Conservation (phyloP, 2,113 vertebrate species). For the Conger conger region DNA sequence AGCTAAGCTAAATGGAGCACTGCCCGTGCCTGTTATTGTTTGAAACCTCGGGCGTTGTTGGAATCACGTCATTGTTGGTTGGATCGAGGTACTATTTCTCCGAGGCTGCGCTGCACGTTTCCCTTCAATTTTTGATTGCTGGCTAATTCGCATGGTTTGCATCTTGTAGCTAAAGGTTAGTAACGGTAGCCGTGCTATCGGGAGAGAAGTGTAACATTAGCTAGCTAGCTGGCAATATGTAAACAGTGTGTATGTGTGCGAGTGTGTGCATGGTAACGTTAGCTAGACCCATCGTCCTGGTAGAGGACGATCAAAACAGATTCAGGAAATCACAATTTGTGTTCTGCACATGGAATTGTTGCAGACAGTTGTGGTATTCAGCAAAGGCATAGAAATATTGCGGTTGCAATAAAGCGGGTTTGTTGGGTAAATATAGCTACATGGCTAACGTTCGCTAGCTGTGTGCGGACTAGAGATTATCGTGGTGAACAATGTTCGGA, state of each 20-base stretch:
- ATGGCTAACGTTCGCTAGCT: not conserved
- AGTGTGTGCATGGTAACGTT: too few relatives aligned
- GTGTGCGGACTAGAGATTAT: not conserved
- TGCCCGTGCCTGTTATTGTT: slow-evolving; percentile 30
- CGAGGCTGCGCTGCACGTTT: slow-evolving; percentile 38
- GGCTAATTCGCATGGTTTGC: slow-evolving; percentile 12
- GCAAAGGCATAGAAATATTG: not conserved
- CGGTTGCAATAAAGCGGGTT: not conserved
- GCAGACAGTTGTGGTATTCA: not conserved
- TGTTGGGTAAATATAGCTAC: not conserved
- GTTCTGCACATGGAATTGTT: not conserved
- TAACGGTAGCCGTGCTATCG: slow-evolving; percentile 54
- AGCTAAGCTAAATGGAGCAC: slow-evolving; percentile 15
- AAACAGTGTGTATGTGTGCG: slow-evolving; percentile 35
- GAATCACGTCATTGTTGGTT: slow-evolving; percentile 21
- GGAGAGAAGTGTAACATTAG: slow-evolving; percentile 34
- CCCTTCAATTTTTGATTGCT: slow-evolving; percentile 53
- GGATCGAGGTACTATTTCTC: slow-evolving; percentile 5
- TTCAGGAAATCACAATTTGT: not conserved
- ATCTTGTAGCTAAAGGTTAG: slow-evolving; percentile 29
- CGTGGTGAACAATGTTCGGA: slow-evolving; percentile 8
- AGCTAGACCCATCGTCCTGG: not conserved
- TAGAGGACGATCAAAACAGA: not conserved
- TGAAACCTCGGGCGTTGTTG: slow-evolving; percentile 21
- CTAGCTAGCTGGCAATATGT: slow-evolving; percentile 55